These are phyloP conservation scores for Rhodeus uyekii DNA, from an alignment of 2,797 vertebrate genomes.

Conservation along the genomic window DNA sequence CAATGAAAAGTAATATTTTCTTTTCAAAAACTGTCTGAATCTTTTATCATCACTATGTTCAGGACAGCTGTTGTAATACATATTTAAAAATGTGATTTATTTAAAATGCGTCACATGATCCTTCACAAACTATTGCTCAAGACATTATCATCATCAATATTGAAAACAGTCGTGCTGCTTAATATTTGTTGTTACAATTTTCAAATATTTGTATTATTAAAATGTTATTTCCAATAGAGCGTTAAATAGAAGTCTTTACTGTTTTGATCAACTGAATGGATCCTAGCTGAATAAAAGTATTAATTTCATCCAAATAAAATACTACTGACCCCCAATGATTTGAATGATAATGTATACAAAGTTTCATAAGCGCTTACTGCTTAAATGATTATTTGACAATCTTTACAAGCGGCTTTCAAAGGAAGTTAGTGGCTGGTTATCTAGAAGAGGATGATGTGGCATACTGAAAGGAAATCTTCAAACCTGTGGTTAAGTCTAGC, in stretches of 20 bases:
- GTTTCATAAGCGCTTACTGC: background rate
- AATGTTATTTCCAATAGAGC: too few species aligned
- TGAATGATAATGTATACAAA: background rate
- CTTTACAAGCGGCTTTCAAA: background rate
- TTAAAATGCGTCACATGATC: background rate
- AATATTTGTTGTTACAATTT: too few species aligned
- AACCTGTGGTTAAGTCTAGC: conserved; percentile 70
- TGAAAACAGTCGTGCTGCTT: background rate
- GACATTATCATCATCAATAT: background rate
- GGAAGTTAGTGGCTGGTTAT: conserved; percentile 16
- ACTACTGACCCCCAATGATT: background rate
- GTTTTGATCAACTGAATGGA: background rate
- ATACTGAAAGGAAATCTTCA: conserved; percentile 22
- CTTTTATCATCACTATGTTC: background rate
- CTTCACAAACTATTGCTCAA: background rate
- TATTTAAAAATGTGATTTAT: background rate
- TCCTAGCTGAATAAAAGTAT: background rate
- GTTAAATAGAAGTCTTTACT: background rate
- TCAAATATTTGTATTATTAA: too few species aligned
- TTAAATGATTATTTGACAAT: background rate
- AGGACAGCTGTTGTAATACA: background rate
- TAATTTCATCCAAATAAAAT: background rate
- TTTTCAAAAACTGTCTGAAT: background rate
- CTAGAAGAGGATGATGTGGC: conserved; percentile 33
- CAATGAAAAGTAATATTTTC: background rate